A percentile compares a stretch with the other conserved stretches of the same genome.
Conservation (phyloP, 2,113 vertebrate genomes). For the Chaetops frenatus region DNA sequence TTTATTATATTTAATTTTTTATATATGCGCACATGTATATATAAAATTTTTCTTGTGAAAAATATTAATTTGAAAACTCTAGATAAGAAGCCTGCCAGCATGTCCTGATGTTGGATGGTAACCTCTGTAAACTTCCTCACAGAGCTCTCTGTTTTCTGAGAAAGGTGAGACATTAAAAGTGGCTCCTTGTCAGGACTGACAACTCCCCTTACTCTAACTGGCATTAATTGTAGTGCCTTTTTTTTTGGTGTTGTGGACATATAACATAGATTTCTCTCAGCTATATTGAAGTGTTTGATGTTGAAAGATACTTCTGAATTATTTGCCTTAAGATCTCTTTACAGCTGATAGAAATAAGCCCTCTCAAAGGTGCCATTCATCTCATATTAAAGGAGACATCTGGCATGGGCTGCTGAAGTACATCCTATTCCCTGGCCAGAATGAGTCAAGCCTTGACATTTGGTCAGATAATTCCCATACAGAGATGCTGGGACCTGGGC, state of each 20-base stretch:
- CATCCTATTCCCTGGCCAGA: neutral
- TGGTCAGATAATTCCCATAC: neutral
- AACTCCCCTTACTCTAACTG: neutral
- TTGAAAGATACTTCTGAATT: neutral
- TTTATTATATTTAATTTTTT: constrained; percentile 8
- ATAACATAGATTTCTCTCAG: neutral
- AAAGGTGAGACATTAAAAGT: neutral
- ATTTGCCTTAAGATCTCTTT: neutral
- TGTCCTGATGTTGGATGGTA: neutral
- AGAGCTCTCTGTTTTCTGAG: neutral
- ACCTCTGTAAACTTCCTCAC: neutral
- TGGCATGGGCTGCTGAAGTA: neutral
- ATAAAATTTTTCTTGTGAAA: neutral
- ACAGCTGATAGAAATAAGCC: neutral
- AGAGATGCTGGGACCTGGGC: neutral
- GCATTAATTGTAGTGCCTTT: neutral
- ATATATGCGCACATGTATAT: neutral
- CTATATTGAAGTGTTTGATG: neutral
- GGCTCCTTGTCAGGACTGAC: neutral
- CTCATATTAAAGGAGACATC: neutral
- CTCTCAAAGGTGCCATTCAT: neutral
- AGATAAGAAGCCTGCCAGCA: neutral
- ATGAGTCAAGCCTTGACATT: neutral
- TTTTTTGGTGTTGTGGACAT: neutral
- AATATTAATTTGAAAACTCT: neutral